Evolutionary conservation across 2,888 invertebrate genomes (phyloP), one percentile per base, ranked within the genome.

Genomic region (Nymphalis c-album): DNA sequence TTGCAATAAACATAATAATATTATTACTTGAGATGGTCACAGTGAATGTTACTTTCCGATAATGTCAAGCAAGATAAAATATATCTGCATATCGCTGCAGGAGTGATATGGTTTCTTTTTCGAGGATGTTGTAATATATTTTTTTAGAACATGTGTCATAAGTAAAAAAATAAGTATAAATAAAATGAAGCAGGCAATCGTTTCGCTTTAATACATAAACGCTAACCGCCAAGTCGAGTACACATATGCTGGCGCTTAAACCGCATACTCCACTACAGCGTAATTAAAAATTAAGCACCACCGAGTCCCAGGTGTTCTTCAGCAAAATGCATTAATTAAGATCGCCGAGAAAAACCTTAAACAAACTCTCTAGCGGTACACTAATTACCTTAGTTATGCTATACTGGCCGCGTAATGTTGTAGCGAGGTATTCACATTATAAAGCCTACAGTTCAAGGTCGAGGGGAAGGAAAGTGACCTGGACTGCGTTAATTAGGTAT

Each of bases 261-360:
- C 50, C 67, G 57, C 63, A 65, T 67, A 64, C 69, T 70, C 67
- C 63, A 71, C 75, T 78, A 77, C 76, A 80, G 77, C 76, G 76
- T 83, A 84, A 86, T 86, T 85, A 85, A 86, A 85, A 83, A 86
- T 81, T 82, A 82, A 83, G 77, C 77, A 73, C 73, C 71, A 64
- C 74, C 72, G 68, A 66, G 79, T 68, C 83, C 84, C 86, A 88
- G 86, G 86, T 89, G 88, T 79, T 82, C 81, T 84, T 78, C 74
- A 81, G 79, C 75, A 78, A 80, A 87, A 85, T 85, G 83, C 84
- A 86, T 86, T 88, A 86, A 87, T 88, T 86, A 86, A 83, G 82
- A 83, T 83, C 72, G 74, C 73, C 64, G 74, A 75, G 80, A 82
- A 84, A 85, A 86, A 84, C 80, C 79, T 80, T 78, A 80, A 81